Base-by-base conservation (phyloP, 2,113 vertebrate genomes). In the Muntiacus reevesi region DNA sequence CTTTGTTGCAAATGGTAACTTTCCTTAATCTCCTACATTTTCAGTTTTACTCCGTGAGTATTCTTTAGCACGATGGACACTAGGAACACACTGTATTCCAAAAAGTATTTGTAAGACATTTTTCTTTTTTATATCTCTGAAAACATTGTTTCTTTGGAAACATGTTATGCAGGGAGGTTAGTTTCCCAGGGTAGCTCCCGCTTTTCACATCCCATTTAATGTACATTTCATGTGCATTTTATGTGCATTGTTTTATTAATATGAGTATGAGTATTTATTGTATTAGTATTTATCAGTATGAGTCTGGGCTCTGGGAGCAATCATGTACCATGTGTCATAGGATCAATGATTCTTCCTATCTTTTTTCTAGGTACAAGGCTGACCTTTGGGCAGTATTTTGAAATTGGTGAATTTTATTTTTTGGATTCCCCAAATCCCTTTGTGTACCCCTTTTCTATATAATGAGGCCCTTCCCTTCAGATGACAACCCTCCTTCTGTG, bases 81-180 rank as follows among this genome's bases (percentile, higher is more conserved):
- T 74, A 79, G 81, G 40, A 94, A 33, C 52, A 92, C 78, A 47
- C 85, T 88, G 33, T 94, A 90, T 94, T 94, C 27, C 84, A 76
- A 85, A 94, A 93, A 71, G 59, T 90, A 7, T 94, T 95, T 92
- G 9, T 62, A 64, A 60, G 84, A 81, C 28, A 25, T 90, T 89
- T 97, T 96, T 85, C 36, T 88, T 74, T 89, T 95, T 92, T 90
- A 45, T 90, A 78, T 95, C 78, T 96, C 55, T 11, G 67, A 94
- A 60, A 94, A 90, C 36, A 91, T 71, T 97, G 52, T 95, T 97
- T 97, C 90, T 96, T 96, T 96, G 93, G 59, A 62, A 94, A 91
- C 47, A 84, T 92, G 16, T 82, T 96, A 33, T 84, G 47, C 64
- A 86, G 92, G 67, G 57, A 96, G 62, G 54, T 94, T 95, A 94